These are phyloP conservation scores for Neoarius graeffei DNA, from an alignment of 2,113 vertebrate genomes.

Conservation along the genomic window DNA sequence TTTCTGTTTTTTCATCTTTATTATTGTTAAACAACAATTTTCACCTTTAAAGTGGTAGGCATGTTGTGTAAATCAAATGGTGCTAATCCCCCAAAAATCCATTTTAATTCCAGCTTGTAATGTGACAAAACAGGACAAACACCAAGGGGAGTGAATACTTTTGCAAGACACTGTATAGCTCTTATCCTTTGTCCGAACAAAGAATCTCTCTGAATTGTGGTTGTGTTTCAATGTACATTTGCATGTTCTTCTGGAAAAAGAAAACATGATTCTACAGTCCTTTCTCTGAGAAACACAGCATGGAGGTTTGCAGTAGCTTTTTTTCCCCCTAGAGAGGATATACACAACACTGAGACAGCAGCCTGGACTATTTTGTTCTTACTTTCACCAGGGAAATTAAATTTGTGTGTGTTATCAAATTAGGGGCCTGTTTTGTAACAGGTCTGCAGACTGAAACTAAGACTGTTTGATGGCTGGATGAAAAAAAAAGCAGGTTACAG, in stretches of 20 bases:
- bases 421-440: constrained; percentile 15
- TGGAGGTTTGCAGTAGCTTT: constrained; percentile 12
- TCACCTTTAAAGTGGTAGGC: no score
- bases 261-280: neutral
- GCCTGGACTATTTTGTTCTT: constrained; percentile 13
- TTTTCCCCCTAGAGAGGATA: neutral
- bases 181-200: neutral
- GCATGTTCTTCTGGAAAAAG: neutral
- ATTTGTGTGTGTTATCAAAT: constrained; percentile 32
- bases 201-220: neutral
- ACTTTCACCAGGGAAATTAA: constrained; percentile 29
- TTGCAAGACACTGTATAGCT: no score
- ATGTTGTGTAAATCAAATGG: no score
- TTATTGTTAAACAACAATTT: no score
- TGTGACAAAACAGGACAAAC: no score
- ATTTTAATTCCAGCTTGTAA: no score
- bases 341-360: constrained; percentile 11
- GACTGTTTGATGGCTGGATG: neutral
- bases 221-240: neutral
- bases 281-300: neutral
- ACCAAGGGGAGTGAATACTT: no score
- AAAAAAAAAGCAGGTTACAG: neutral
- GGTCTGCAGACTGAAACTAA: constrained; percentile 31
- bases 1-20: no score
- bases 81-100: no score